Conservation (phyloP, 1,140 invertebrate species). For the Apis florea region DNA sequence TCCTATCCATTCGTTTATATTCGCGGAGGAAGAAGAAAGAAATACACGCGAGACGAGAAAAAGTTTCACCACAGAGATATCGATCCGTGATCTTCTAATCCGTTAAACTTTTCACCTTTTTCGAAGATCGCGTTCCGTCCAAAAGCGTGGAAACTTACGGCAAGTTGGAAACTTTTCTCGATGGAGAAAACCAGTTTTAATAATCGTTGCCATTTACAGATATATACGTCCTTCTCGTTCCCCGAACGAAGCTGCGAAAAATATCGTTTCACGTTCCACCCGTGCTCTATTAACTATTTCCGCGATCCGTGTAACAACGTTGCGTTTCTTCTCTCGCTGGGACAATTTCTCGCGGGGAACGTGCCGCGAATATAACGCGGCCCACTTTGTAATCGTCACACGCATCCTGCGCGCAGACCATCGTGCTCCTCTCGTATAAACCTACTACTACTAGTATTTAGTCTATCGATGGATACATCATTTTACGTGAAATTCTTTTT, state of each 20-base stretch:
- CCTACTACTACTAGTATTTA: no score
- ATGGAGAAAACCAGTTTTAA: background rate
- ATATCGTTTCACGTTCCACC: constrained; percentile 24
- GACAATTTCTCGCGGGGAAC: constrained; percentile 34
- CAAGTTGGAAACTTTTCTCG: no score
- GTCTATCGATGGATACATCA: background rate
- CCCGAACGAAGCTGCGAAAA: constrained; percentile 3
- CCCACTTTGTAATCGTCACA: constrained; percentile 41
- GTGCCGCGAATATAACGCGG: constrained; percentile 33
- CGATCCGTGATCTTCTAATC: no score
- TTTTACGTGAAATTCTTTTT: background rate
- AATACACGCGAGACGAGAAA: no score
- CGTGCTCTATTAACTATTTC: constrained; percentile 46
- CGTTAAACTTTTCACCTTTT: no score
- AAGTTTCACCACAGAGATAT: no score
- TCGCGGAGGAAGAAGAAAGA: no score
- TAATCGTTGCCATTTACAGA: background rate
- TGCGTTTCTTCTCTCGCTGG: constrained; percentile 38
- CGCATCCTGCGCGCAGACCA: constrained; percentile 6
- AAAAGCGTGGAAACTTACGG: no score
- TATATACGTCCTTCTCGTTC: background rate
- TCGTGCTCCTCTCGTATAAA: constrained; percentile 8
- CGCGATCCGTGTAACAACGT: constrained; percentile 32
- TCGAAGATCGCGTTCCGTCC: no score
- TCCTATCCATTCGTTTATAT: no score